These are phyloP conservation scores for Nematopogon swammerdamellus DNA, from an alignment of 2,888 invertebrate species.

Conservation along the genomic window DNA sequence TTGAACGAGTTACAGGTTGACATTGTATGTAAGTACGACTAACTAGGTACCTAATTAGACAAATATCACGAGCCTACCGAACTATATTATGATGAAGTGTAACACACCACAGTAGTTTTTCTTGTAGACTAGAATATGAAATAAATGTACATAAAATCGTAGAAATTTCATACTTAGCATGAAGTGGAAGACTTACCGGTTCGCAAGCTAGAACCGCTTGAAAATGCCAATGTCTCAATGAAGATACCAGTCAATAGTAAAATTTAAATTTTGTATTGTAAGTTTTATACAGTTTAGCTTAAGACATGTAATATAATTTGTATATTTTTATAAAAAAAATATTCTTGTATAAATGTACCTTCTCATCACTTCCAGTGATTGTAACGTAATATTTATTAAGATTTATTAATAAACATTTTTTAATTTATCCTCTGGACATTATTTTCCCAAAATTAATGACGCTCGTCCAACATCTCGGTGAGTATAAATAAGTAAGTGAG, in stretches of 20 bases:
- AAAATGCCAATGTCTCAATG: slow-evolving; percentile 20
- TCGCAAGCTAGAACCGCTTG: background rate
- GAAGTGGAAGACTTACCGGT: background rate
- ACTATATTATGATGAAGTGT: too few species aligned
- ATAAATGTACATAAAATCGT: too few species aligned
- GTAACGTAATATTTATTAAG: background rate
- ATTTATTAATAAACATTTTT: background rate
- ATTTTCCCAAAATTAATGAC: too few species aligned
- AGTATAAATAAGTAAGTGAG: too few species aligned
- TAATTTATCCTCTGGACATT: background rate
- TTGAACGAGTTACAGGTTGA: too few species aligned
- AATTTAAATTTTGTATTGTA: slow-evolving; percentile 20
- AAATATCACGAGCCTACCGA: too few species aligned
- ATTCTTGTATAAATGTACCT: background rate
- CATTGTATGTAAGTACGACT: too few species aligned
- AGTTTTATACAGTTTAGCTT: slow-evolving; percentile 6
- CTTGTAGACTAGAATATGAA: too few species aligned
- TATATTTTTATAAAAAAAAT: background rate
- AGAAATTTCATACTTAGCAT: background rate
- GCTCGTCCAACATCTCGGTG: too few species aligned
- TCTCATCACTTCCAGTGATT: background rate
- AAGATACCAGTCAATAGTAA: slow-evolving; percentile 36
- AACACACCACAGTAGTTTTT: too few species aligned
- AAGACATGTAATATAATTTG: background rate
- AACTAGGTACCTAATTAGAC: too few species aligned